These are phyloP conservation scores for Lamellibrachia luymesi DNA, from an alignment of 1,140 invertebrate genomes.

Conservation along the genomic window DNA sequence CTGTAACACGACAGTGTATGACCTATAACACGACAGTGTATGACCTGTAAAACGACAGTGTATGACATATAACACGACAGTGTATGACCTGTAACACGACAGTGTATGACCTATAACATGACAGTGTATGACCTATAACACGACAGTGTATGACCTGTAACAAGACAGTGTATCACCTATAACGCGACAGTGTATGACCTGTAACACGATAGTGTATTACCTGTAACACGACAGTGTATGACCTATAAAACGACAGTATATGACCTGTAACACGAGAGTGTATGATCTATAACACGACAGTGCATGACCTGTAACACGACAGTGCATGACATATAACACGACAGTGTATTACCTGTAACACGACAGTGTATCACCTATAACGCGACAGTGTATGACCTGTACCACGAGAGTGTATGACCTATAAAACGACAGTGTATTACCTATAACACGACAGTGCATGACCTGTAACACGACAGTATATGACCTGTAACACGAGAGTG, in stretches of 20 bases:
- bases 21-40: too few relatives aligned
- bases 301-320: too few relatives aligned
- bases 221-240: constrained; percentile 35
- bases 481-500: too few relatives aligned
- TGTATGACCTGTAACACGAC: neutral
- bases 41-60: too few relatives aligned
- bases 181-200: neutral
- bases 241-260: neutral
- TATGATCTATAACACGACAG: constrained; percentile 66
- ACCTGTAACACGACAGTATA: too few relatives aligned
- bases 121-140: constrained; percentile 55
- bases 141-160: constrained; percentile 76
- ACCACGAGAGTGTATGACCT: too few relatives aligned
- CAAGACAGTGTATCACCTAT: too few relatives aligned
- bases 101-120: constrained; percentile 69
- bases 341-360: neutral
- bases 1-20: too few relatives aligned
- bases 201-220: constrained; percentile 65
- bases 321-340: too few relatives aligned
- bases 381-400: too few relatives aligned
- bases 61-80: neutral
- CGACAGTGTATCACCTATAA: neutral
- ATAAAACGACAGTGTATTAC: too few relatives aligned
- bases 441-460: too few relatives aligned
- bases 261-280: constrained; percentile 39